A percentile compares a stretch with the other conserved stretches of the same genome.
These are phyloP conservation scores for Orchestia grillus DNA, from an alignment of 1,140 invertebrate species.

Conservation along the genomic window DNA sequence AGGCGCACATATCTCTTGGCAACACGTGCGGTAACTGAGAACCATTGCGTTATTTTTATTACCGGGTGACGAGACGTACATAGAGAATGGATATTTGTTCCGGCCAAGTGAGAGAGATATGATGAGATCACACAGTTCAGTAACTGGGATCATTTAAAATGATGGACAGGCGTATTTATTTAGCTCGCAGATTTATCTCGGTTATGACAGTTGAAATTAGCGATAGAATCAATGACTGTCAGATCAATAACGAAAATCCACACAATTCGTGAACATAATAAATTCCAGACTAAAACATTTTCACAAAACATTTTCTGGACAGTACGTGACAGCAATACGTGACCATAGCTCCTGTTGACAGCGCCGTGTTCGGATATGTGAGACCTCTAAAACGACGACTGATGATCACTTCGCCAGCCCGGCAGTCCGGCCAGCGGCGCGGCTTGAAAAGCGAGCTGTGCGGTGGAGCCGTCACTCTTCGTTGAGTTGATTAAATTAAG, in stretches of 20 bases:
- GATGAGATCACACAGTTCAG: too few species aligned
- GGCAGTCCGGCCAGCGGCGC: not conserved
- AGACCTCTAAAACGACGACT: not conserved
- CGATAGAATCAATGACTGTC: not conserved
- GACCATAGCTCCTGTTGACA: not conserved
- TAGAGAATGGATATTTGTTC: too few species aligned
- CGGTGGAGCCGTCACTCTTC: not conserved
- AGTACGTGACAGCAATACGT: not conserved
- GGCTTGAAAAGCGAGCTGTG: not conserved
- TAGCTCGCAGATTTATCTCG: too few species aligned
- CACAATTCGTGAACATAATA: not conserved
- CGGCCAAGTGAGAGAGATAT: too few species aligned
- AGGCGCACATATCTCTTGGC: too few species aligned
- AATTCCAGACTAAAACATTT: not conserved
- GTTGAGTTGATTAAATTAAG: constrained; percentile 41
- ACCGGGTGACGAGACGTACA: too few species aligned
- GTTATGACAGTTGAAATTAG: too few species aligned
- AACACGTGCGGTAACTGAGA: too few species aligned
- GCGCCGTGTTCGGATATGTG: not conserved
- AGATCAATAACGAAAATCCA: not conserved
- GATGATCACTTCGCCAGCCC: not conserved
- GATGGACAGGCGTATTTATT: too few species aligned
- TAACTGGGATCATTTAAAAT: too few species aligned
- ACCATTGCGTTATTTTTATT: too few species aligned
- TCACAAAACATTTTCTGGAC: not conserved